These are phyloP conservation scores for Coturnix japonica DNA, from an alignment of 2,113 vertebrate genomes.

Conservation along the genomic window DNA sequence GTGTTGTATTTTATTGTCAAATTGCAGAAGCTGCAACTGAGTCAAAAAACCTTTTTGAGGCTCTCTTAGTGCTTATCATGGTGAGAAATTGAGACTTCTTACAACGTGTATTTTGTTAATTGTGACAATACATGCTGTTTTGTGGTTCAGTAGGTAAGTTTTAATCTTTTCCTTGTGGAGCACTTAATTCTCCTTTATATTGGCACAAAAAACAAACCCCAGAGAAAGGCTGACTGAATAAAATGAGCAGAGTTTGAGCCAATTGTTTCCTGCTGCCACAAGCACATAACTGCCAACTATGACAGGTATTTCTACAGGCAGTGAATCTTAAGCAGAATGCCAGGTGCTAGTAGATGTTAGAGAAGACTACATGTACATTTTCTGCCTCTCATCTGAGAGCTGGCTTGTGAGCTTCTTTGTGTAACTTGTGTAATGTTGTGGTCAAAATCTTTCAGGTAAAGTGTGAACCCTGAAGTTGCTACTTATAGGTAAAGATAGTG, in stretches of 20 bases:
- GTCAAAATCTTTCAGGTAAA: not conserved
- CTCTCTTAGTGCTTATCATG: not conserved
- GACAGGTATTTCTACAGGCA: conserved; percentile 41
- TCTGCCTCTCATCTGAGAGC: not conserved
- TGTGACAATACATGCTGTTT: rapidly evolving
- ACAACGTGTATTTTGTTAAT: not conserved
- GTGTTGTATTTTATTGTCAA: not conserved
- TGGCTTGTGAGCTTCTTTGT: not conserved
- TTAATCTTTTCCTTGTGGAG: not conserved
- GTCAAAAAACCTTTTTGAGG: not conserved
- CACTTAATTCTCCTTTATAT: not conserved
- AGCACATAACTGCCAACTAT: conserved; percentile 46
- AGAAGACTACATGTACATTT: not conserved
- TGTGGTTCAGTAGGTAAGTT: not conserved
- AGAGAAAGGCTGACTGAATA: not conserved
- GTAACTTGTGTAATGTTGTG: not conserved
- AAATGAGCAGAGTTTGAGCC: not conserved
- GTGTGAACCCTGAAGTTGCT: not conserved
- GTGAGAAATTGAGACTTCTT: not conserved
- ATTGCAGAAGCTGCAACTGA: not conserved
- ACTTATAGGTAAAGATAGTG: not conserved
- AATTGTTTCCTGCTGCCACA: conserved; percentile 55
- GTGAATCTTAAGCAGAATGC: conserved; percentile 44
- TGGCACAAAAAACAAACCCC: not conserved
- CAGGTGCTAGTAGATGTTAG: not conserved